Evolutionary conservation across 2,888 invertebrate genomes (phyloP), one percentile per base, ranked within the genome.

Genomic region (Luperina nickerlii): DNA sequence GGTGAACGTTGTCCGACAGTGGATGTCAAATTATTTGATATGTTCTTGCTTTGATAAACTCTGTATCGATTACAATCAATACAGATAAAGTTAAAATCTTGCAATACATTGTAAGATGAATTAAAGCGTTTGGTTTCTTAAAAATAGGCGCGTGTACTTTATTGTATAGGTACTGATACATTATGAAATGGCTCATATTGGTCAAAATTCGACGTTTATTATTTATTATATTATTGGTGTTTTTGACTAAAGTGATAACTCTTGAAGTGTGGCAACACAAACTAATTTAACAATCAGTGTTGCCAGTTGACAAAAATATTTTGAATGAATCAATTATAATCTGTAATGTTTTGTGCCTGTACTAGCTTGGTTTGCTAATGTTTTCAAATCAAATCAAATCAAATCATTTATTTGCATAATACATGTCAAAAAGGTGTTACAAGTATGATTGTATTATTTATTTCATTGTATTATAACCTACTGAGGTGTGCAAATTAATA

Each of bases 1-100:
- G 74, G 74, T 82, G 79, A 60, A 66, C 57, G 60, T 71, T 73
- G 85, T 89, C 75, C 87, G 89, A 72, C 82, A 71, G 88, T 88
- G 88, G 88, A 80, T 82, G 48, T 70, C 48, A 42, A n/a, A 65
- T 62, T 60, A 48, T 57, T 38, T 57, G 27, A 15, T 38, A 4
- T 38, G 54, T 38, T 48, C 51, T 78, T 54, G 18, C 15, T 68
- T 65, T 15, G 18, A 63, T 60, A 18, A 66, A 70, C 81, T 62
- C 57, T 68, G 24, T 60, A 63, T 63, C 63, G 13, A 38, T 65
- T 45, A 38, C 70, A 70, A 51, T 18, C 51, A 51, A 51, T 51
- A 51, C 7, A 51, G 18, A 18, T 51, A 51, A 51, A 20, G 18
- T 18, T 45, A 9, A 45, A 45, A 45, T 5, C 4, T 48, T 48